These are phyloP conservation scores for Cynaeus angustus DNA, from an alignment of 2,888 invertebrate species.

Conservation along the genomic window DNA sequence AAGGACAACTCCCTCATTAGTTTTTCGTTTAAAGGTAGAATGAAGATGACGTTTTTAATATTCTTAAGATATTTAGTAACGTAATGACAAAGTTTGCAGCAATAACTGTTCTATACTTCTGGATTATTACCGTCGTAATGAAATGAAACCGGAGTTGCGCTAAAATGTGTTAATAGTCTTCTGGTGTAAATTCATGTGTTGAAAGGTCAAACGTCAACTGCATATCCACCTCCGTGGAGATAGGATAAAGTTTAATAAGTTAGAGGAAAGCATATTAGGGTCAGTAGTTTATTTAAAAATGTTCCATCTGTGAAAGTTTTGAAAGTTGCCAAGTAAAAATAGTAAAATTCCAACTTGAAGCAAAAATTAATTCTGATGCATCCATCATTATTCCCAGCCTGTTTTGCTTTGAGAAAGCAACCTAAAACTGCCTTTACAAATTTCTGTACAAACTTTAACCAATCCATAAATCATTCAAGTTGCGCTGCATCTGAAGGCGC, in stretches of 20 bases:
- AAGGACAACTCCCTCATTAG: too few relatives aligned
- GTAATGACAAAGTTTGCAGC: constrained; percentile 23
- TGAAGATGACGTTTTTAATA: constrained; percentile 16
- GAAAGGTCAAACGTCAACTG: constrained; percentile 37
- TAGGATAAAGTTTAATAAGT: too few relatives aligned
- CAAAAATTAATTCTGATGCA: too few relatives aligned
- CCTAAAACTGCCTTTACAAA: too few relatives aligned
- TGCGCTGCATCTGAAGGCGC: constrained; percentile 15
- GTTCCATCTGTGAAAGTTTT: too few relatives aligned
- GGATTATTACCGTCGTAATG: constrained; percentile 28
- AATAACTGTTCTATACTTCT: constrained; percentile 15
- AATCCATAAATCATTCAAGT: constrained; percentile 10
- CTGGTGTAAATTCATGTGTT: constrained; percentile 11
- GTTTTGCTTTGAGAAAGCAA: too few relatives aligned
- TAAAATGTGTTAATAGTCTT: constrained; percentile 1
- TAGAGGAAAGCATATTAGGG: too few relatives aligned
- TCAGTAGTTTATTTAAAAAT: too few relatives aligned
- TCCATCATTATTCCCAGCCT: too few relatives aligned
- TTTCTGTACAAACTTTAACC: neutral
- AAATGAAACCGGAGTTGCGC: constrained; percentile 16
- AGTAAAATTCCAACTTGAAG: too few relatives aligned
- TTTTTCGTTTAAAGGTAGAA: too few relatives aligned
- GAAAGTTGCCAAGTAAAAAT: too few relatives aligned
- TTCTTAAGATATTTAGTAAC: constrained; percentile 14
- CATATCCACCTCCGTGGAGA: constrained; percentile 11